phyloP scores from a whole-genome alignment of 2,888 invertebrate species.

The Adela reaumurella region DNA sequence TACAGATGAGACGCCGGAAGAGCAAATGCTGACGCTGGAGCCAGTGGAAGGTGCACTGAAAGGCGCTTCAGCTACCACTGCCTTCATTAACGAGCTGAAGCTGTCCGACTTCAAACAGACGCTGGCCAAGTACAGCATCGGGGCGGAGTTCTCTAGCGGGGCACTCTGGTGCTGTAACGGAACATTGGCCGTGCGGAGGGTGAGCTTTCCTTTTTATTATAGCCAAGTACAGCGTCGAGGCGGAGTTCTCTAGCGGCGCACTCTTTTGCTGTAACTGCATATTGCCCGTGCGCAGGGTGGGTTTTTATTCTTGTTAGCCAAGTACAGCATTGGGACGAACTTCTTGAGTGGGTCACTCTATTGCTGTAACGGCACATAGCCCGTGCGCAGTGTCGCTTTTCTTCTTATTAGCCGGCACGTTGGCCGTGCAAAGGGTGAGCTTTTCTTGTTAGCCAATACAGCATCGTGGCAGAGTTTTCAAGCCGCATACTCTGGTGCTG shows the following conservation, averaged over 20 bases:
- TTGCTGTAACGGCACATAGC: slow-evolving; percentile 89
- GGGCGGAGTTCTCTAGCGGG: slow-evolving; percentile 86
- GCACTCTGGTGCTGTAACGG: slow-evolving; percentile 93
- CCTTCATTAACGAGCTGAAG: slow-evolving; percentile 90
- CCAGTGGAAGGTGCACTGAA: slow-evolving; percentile 50
- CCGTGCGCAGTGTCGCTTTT: too few species aligned
- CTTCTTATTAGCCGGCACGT: too few species aligned
- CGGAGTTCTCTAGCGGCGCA: slow-evolving; percentile 89
- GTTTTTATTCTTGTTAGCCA: too few species aligned
- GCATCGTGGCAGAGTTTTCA: slow-evolving; percentile 81
- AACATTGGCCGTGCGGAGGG: slow-evolving; percentile 82
- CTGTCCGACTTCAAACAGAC: slow-evolving; percentile 89
- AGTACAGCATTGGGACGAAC: too few species aligned
- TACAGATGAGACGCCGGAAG: slow-evolving; percentile 45
- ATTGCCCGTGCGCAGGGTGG: slow-evolving; percentile 81
- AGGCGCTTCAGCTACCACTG: slow-evolving; percentile 68
- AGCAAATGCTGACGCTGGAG: slow-evolving; percentile 67
- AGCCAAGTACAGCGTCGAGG: slow-evolving; percentile 75
- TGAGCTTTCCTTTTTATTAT: slow-evolving; percentile 24
- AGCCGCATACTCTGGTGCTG: slow-evolving; percentile 93
- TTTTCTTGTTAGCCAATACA: slow-evolving; percentile 56
- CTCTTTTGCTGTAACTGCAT: slow-evolving; percentile 91
- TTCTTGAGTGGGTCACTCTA: too few species aligned
- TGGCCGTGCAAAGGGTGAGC: too few species aligned
- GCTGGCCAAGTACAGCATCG: slow-evolving; percentile 78